Evolutionary conservation across 2,888 invertebrate species (phyloP), one percentile per base, ranked within the genome.

Genomic region (Patella depressa): DNA sequence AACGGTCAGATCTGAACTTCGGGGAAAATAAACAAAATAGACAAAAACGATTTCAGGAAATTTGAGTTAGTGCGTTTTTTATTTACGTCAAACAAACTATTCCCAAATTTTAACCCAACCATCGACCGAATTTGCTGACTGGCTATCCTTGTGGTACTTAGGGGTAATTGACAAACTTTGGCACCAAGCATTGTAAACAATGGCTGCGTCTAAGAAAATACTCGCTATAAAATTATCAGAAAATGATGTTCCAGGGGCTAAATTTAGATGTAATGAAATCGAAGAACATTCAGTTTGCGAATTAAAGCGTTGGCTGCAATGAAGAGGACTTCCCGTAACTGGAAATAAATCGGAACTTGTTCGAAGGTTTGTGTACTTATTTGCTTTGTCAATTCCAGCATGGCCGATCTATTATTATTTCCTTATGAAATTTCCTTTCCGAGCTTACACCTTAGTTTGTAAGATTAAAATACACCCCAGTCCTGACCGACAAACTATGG

Each of bases 181-280:
- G 45, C 45, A 45, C 45, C 45, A 45, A 45, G 45, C 45, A 45
- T 9, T 45, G 9, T 45, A 45, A 45, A 57, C 57, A 57, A 57
- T 57, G 57, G 57, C 57, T 3, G 57, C 19, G 7, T 65, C n/a
- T 65, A 19, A 65, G 65, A 72, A 72, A 14, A 72, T 24, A 12
- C 53, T 53, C 14, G 17, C 70, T 2, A 69, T 78, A 15, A 69
- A 74, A 53, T 59, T 78, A 45, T 29, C 14, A n/a, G 78, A 78
- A 74, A 74, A 78, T 69, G 78, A 78, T 54, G 74, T 74, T 24
- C 78, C 78, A 17, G 74, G 78, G 45, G 78, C 78, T 54, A 78
- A 75, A 55, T 75, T 78, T 72, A 15, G 65, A 54, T 75, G 69
- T 72, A 24, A 57, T n/a, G 59, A 72, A 15, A 72, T 78, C 15